phyloP scores from a whole-genome alignment of 2,113 vertebrate species.

The Cottus gobio region DNA sequence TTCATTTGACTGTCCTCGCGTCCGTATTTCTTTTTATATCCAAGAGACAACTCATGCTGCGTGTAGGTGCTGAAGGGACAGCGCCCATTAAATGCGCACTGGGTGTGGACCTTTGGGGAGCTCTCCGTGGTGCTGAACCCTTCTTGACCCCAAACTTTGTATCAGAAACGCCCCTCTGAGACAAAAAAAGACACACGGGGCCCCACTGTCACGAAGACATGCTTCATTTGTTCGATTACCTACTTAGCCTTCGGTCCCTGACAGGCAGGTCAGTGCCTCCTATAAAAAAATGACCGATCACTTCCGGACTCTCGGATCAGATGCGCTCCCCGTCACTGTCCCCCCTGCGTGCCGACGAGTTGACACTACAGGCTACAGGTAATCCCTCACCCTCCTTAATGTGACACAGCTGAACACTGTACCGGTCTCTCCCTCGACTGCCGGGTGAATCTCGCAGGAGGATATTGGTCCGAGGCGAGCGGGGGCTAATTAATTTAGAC shows the following conservation, averaged over 20 bases:
- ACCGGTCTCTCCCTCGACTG: constrained; percentile 28
- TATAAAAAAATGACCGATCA: background rate
- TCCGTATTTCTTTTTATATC: background rate
- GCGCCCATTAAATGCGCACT: constrained; percentile 64
- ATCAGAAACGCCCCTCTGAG: constrained; percentile 14
- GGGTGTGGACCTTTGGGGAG: constrained; percentile 75
- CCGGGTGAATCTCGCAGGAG: constrained; percentile 14
- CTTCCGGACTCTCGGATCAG: constrained; percentile 39
- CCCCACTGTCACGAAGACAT: background rate
- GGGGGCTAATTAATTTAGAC: constrained; percentile 32
- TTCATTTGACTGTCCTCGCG: background rate
- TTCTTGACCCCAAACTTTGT: constrained; percentile 28
- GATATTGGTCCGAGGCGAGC: constrained; percentile 12
- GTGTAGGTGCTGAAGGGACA: constrained; percentile 83
- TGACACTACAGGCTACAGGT: constrained; percentile 55
- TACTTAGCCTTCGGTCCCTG: background rate
- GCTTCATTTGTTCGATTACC: background rate
- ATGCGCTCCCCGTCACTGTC: constrained; percentile 16
- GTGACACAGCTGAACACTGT: constrained; percentile 13
- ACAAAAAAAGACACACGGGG: background rate
- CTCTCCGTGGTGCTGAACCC: constrained; percentile 63
- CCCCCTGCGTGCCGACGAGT: background rate
- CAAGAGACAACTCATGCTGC: background rate
- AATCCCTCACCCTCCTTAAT: constrained; percentile 43
- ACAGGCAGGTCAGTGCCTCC: background rate